These are phyloP conservation scores for Callospermophilus lateralis DNA, from an alignment of 2,113 vertebrate species.

Conservation along the genomic window DNA sequence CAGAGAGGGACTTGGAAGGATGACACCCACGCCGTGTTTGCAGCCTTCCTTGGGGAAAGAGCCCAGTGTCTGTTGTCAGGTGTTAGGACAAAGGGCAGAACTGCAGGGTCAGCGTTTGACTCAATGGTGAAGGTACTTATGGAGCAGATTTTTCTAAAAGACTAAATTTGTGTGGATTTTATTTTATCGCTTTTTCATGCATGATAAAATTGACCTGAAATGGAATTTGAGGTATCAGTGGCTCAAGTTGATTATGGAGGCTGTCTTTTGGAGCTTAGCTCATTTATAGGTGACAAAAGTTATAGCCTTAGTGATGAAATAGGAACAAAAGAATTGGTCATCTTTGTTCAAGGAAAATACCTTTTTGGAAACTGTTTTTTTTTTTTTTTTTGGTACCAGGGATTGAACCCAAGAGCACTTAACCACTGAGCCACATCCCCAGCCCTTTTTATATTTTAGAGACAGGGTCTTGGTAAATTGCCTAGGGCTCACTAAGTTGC, in stretches of 20 bases:
- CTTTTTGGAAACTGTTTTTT: not conserved
- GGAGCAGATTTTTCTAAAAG: not conserved
- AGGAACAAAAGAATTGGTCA: not conserved
- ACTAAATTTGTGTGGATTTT: not conserved
- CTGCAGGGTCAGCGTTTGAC: not conserved
- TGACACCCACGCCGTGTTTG: not conserved
- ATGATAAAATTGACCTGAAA: not conserved
- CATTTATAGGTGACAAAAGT: not conserved
- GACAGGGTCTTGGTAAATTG: no score
- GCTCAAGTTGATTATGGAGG: not conserved
- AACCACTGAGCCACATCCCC: no score
- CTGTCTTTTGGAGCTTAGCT: not conserved
- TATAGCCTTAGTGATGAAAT: not conserved
- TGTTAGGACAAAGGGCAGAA: not conserved
- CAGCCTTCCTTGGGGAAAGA: not conserved
- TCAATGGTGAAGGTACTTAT: not conserved
- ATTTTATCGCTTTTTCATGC: not conserved
- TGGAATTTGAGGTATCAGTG: not conserved
- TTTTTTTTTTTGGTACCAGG: no score
- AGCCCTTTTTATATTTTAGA: no score
- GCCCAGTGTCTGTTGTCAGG: not conserved
- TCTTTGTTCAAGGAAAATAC: not conserved
- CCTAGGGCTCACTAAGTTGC: no score
- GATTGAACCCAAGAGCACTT: no score
- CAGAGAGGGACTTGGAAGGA: not conserved